Evolutionary conservation across 2,888 invertebrate genomes (phyloP).

Genomic region (Protonemura montana): DNA sequence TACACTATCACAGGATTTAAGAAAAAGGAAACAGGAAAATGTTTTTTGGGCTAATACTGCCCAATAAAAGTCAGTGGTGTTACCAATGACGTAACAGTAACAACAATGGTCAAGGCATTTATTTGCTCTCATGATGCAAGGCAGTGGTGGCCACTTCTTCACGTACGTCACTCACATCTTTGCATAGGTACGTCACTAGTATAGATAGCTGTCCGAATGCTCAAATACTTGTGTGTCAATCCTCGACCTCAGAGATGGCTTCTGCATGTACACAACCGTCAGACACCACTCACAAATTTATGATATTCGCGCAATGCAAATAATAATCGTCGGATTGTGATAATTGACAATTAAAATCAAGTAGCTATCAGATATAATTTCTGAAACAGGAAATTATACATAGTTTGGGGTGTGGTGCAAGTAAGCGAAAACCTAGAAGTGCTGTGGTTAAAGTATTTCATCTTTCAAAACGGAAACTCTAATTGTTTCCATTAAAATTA

Average conservation of each 20-base stretch:
- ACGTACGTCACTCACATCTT: background rate
- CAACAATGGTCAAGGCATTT: constrained; percentile 48
- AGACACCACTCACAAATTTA: background rate
- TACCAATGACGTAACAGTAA: background rate
- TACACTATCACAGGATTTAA: no score
- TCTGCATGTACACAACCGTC: background rate
- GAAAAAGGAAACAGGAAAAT: no score
- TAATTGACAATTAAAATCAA: background rate
- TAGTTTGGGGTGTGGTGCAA: no score
- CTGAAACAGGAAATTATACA: no score
- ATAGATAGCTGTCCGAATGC: background rate
- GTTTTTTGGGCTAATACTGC: background rate
- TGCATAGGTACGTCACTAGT: background rate
- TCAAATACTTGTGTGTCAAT: background rate
- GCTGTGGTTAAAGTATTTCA: no score
- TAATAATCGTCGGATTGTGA: background rate
- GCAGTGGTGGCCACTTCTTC: constrained; percentile 15
- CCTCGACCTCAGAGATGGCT: background rate
- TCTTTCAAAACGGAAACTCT: no score
- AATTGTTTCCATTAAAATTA: no score
- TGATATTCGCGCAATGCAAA: background rate
- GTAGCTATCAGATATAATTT: background rate
- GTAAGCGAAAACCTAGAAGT: no score
- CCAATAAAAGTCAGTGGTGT: background rate
- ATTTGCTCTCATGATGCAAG: constrained; percentile 45